Evolutionary conservation across 2,113 vertebrate genomes (phyloP), one percentile per base, ranked within the genome.

Genomic region (Calypte anna): DNA sequence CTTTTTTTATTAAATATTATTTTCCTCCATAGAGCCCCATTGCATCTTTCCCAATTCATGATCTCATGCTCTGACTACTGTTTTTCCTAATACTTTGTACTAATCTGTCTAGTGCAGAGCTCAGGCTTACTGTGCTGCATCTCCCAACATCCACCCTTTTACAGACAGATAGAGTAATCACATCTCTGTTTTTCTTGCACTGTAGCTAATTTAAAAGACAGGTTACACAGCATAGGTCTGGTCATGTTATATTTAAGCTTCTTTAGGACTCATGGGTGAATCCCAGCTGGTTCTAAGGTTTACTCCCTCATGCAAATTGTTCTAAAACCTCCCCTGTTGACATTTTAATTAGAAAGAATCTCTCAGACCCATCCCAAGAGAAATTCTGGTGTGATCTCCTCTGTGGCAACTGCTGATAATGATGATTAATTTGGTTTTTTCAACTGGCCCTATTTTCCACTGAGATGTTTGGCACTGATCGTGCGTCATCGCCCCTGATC

Each of bases 401-500:
- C 46, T 91, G 81, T 89, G 84, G 82, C 63, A 93, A 44, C 17
- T 89, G 84, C 93, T 91, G 84, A 91, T 96, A 93, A 79, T 33
- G 58, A 91, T 92, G 84, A 96, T 95, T 95, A 92, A 95, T 95
- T 91, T 82, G 82, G 50, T 87, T 94, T 96, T 92, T 96, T 93
- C 87, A 95, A 77, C 81, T 87, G 84, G 82, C 87, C 95, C 63
- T 92, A 38, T 90, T 96, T 94, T 95, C 93, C 12, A 1, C 70
- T 21, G 74, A 94, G 78, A 74, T 92, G n/a, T 89, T 94, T 95
- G 87, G 89, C 81, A 82, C 78, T 87, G 93, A 78, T 91, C 6
- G 1, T 93, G 77, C 70, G 6, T 96, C 93, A 92, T 89, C 82
- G 69, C 87, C 81, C 67, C 84, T 46, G 28, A 82, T 97, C 74